Percentiles rank a stretch among this genome's conserved stretches.
Conservation (phyloP, 2,888 invertebrate species). For the Tridacna crocea region DNA sequence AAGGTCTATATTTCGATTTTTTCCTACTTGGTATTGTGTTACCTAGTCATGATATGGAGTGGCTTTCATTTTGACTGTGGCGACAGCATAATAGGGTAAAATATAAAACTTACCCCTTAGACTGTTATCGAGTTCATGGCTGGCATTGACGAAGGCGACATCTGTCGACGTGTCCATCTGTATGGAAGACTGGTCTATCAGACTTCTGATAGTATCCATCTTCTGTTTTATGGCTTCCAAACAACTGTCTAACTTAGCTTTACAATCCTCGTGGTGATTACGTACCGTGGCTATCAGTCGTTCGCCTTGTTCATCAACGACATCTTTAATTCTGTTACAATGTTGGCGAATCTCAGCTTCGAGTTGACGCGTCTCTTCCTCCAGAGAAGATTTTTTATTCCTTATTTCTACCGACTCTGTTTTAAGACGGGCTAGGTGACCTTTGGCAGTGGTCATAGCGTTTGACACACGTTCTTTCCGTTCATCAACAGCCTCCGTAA, state of each 20-base stretch:
- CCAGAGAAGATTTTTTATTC: constrained; percentile 41
- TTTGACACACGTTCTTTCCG: constrained; percentile 43
- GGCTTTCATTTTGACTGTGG: constrained; percentile 19
- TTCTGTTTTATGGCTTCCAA: constrained; percentile 51
- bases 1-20: no score
- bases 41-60: no score
- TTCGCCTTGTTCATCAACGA: constrained; percentile 51
- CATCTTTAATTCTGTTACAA: constrained; percentile 53
- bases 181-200: constrained; percentile 54
- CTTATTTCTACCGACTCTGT: constrained; percentile 56
- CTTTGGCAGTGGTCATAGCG: constrained; percentile 55
- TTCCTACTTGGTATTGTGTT: no score
- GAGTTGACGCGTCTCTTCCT: constrained; percentile 53
- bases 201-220: constrained; percentile 38
- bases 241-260: constrained; percentile 48
- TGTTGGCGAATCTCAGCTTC: constrained; percentile 50
- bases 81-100: constrained; percentile 19
- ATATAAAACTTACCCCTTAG: constrained; percentile 38
- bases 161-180: constrained; percentile 55
- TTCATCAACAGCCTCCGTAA: constrained; percentile 49
- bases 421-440: constrained; percentile 54
- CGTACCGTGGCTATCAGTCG: constrained; percentile 40
- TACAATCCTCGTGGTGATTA: constrained; percentile 55
- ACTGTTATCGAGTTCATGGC: constrained; percentile 45
- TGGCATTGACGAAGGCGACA: constrained; percentile 53